Evolutionary conservation across 2,888 invertebrate species (phyloP).

Genomic region (Octonoba sinensis): DNA sequence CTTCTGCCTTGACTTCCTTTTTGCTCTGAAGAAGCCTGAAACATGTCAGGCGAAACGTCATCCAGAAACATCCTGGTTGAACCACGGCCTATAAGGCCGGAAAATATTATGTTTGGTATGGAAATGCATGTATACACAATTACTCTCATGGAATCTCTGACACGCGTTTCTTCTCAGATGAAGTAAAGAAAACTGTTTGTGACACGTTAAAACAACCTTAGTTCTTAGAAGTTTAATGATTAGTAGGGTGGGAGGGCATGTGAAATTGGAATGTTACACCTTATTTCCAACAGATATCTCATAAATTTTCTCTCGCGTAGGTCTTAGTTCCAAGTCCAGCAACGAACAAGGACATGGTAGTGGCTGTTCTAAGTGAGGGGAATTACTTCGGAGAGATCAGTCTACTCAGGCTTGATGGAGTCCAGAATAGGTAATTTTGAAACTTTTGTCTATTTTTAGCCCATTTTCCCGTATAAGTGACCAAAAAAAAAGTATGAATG

Average conservation of each 20-base stretch:
- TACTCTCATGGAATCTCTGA: too few species aligned
- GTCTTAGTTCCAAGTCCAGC: constrained; percentile 68
- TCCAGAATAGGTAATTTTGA: constrained; percentile 68
- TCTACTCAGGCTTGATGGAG: constrained; percentile 69
- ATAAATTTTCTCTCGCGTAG: constrained; percentile 55
- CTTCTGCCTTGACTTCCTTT: too few species aligned
- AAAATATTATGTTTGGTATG: too few species aligned
- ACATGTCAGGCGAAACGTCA: too few species aligned
- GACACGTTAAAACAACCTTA: too few species aligned
- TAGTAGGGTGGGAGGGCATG: background rate
- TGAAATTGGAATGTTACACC: background rate
- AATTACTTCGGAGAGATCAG: constrained; percentile 71
- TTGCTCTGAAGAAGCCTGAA: too few species aligned
- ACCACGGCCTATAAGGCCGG: too few species aligned
- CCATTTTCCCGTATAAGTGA: background rate
- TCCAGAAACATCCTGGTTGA: too few species aligned
- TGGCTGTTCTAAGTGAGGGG: constrained; percentile 69
- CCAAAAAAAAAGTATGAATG: background rate
- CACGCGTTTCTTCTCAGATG: too few species aligned
- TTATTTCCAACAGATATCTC: background rate
- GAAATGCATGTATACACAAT: too few species aligned
- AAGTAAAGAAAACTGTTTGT: too few species aligned
- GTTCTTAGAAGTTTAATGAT: background rate
- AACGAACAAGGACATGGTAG: constrained; percentile 67
- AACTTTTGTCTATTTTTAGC: background rate